A percentile compares a stretch with the other conserved stretches of the same genome.
Conservation (phyloP, 2,888 invertebrate genomes). For the Sarcophaga rosellei region DNA sequence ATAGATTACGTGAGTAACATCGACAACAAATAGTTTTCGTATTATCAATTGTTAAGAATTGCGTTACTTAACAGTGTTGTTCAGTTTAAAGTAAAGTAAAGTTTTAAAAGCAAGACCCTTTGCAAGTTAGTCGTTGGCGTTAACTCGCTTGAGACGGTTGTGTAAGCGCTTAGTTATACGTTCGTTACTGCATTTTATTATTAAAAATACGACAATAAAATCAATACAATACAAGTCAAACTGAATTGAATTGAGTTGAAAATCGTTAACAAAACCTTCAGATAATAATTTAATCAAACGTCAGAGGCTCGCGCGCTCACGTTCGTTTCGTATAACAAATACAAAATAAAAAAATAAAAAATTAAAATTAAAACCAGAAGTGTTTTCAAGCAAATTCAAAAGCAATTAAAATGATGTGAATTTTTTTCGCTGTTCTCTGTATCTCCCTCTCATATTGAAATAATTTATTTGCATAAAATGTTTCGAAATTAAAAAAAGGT, state of each 20-base stretch:
- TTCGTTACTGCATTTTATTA: neutral
- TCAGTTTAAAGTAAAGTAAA: constrained; percentile 68
- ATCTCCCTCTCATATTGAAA: constrained; percentile 20
- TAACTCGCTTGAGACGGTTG: constrained; percentile 79
- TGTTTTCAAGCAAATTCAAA: constrained; percentile 59
- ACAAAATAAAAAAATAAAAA: constrained; percentile 11
- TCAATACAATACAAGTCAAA: neutral
- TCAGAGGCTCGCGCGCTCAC: constrained; percentile 47
- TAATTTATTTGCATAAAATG: constrained; percentile 44
- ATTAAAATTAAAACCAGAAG: constrained; percentile 58
- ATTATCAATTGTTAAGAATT: constrained; percentile 25
- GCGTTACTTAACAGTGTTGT: constrained; percentile 18
- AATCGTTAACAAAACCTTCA: constrained; percentile 26
- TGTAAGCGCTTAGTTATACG: constrained; percentile 70
- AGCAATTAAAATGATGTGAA: constrained; percentile 49
- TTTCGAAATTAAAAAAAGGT: neutral
- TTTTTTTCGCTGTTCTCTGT: constrained; percentile 5
- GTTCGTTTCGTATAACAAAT: constrained; percentile 20
- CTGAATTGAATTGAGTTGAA: constrained; percentile 57
- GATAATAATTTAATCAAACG: constrained; percentile 21
- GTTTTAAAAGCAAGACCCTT: constrained; percentile 78
- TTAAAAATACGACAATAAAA: neutral
- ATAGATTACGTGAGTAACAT: neutral
- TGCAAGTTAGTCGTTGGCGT: constrained; percentile 79
- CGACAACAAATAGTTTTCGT: constrained; percentile 4